Evolutionary conservation across 2,888 invertebrate genomes (phyloP).

Genomic region (Chydorus sphaericus): DNA sequence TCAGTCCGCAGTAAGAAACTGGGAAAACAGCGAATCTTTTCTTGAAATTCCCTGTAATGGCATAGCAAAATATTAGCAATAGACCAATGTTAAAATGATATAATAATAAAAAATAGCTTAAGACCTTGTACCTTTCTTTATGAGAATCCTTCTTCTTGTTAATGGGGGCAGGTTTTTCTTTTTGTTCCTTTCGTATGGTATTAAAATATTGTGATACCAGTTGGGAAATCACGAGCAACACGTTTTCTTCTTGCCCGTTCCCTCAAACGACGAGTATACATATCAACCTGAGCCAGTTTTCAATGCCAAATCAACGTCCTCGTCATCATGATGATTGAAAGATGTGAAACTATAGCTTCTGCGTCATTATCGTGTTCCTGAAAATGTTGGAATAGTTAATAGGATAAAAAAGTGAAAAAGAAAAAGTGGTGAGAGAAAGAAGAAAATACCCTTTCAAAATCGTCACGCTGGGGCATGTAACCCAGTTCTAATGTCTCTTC

Average conservation of each 20-base stretch:
- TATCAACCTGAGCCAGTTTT: constrained; percentile 82
- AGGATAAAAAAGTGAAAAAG: no score
- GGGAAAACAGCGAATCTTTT: constrained; percentile 69
- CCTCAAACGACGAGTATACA: constrained; percentile 65
- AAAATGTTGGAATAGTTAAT: constrained; percentile 22
- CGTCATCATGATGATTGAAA: constrained; percentile 61
- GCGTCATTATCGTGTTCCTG: constrained; percentile 85
- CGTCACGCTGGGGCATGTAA: constrained; percentile 90
- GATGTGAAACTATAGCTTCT: constrained; percentile 71
- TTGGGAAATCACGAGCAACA: constrained; percentile 76
- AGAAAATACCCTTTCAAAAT: constrained; percentile 80
- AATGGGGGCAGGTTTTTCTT: constrained; percentile 16
- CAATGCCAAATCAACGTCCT: constrained; percentile 78
- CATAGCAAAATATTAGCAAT: no score
- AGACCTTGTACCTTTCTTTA: constrained; percentile 4
- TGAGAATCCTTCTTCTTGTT: constrained; percentile 19
- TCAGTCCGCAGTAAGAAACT: constrained; percentile 73
- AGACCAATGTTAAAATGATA: constrained; percentile 6
- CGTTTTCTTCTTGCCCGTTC: constrained; percentile 80
- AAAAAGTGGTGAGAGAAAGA: no score
- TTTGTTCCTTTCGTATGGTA: constrained; percentile 42
- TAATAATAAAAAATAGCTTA: neutral
- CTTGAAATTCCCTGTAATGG: constrained; percentile 50
- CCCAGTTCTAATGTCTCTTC: constrained; percentile 80
- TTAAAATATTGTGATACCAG: constrained; percentile 69